Evolutionary conservation across 2,113 vertebrate species (phyloP), one percentile per base, ranked within the genome.

Genomic region (Nanorana parkeri): DNA sequence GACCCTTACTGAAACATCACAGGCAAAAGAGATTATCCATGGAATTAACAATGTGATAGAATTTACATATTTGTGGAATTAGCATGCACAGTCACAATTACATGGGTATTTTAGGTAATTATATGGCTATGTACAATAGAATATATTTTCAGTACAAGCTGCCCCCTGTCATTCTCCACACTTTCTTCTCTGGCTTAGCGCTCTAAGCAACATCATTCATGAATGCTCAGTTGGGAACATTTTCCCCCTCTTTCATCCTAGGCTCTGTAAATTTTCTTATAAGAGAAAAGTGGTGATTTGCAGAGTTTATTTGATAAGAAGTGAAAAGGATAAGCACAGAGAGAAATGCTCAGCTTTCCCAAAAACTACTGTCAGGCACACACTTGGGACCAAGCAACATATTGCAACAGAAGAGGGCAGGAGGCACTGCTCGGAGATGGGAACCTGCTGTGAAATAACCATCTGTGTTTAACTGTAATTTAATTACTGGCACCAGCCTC

Each of bases 391-490:
- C 67, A 81, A 89, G 71, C 79, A 89, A 81, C 77, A 78, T 85
- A 84, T 84, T 93, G 90, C 81, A 91, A 89, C 86, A 90, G 89
- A 91, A 88, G 84, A 81, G 85, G 84, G 87, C 84, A 86, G 89
- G 85, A 90, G 81, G 85, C 87, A 75, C 69, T 84, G 81, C 91
- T 93, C 88, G 84, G 88, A 90, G 91, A 87, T 89, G 89, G 90
- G 86, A 88, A 92, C 90, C 89, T 92, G 89, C 90, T 92, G 86
- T 89, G 91, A 91, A 90, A 91, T 90, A 90, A 91, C 90, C 93
- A 92, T 93, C 92, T 92, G 93, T 89, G 89, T 91, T 90, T 91
- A 91, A 90, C 87, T 89, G 86, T 93, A 93, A 94, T 94, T 94
- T 94, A 93, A 94, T 94, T 92, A 94, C 88, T 86, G 86, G 84